Conservation (phyloP, 30 jellyfish, hydroid and myxozoan species). For the Pelagia noctiluca region DNA sequence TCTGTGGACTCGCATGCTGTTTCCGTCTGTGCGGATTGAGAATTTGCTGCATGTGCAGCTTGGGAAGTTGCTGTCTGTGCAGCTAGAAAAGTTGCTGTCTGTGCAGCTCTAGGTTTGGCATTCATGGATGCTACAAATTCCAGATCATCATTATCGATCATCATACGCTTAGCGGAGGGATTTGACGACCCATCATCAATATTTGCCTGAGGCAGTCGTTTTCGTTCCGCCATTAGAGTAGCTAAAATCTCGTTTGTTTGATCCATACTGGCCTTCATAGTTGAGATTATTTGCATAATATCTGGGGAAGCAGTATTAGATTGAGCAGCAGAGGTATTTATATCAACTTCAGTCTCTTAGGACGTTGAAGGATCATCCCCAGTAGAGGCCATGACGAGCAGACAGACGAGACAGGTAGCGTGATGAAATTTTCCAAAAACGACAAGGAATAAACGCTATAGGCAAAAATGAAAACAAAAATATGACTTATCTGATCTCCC, state of each 20-base stretch:
- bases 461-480: neutral
- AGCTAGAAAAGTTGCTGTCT: constrained; percentile 7
- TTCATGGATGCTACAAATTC: constrained; percentile 26
- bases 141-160: constrained; percentile 9
- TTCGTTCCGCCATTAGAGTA: constrained; percentile 31
- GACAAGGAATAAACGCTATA: neutral
- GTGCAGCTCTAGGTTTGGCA: constrained; percentile 34
- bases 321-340: neutral
- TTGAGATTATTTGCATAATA: neutral
- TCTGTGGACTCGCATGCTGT: constrained; percentile 27
- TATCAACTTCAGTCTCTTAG: constrained; percentile 8
- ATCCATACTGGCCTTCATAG: neutral
- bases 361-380: neutral
- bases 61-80: constrained; percentile 13
- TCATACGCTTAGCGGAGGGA: constrained; percentile 29
- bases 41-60: constrained; percentile 14
- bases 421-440: neutral
- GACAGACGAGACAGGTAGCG: neutral
- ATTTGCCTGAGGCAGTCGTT: neutral
- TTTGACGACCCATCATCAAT: constrained; percentile 37
- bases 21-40: too few species aligned
- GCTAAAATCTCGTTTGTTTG: constrained; percentile 8
- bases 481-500: neutral
- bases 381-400: constrained; percentile 18
- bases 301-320: neutral